Percentiles rank a stretch among this genome's conserved stretches.
Conservation (phyloP, 2,888 invertebrate genomes). For the Ferrisia virgata region DNA sequence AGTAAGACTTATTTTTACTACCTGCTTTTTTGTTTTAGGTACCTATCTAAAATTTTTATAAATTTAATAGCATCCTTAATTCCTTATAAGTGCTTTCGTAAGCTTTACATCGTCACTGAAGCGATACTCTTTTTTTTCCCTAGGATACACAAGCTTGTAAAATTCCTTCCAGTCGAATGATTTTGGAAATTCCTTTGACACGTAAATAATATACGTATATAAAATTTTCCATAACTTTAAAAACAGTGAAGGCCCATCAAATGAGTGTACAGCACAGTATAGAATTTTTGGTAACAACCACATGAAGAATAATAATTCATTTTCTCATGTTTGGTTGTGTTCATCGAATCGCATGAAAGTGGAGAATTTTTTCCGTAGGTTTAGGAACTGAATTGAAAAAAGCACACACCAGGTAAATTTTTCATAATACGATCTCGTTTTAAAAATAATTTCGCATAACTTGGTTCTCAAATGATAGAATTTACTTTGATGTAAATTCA, state of each 20-base stretch:
- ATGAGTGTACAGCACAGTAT: not conserved
- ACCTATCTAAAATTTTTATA: too few species aligned
- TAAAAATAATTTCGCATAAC: not conserved
- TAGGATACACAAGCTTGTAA: not conserved
- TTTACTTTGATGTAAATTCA: not conserved
- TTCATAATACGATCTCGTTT: not conserved
- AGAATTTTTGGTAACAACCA: too few species aligned
- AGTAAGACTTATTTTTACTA: too few species aligned
- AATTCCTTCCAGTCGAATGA: not conserved
- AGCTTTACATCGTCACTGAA: not conserved
- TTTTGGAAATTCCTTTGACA: not conserved
- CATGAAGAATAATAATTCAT: too few species aligned
- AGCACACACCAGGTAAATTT: not conserved
- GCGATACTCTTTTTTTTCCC: not conserved
- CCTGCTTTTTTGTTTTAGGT: too few species aligned
- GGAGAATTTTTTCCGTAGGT: too few species aligned
- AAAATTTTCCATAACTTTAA: not conserved
- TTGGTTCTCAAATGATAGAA: not conserved
- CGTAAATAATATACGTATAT: not conserved
- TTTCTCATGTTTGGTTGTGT: too few species aligned
- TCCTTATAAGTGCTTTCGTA: not conserved
- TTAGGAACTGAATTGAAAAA: not conserved
- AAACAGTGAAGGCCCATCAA: not conserved
- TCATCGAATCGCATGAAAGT: too few species aligned
- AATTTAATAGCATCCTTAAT: too few species aligned